These are phyloP conservation scores for Chloroceryle amazona DNA, from an alignment of 2,797 vertebrate genomes.

Conservation along the genomic window DNA sequence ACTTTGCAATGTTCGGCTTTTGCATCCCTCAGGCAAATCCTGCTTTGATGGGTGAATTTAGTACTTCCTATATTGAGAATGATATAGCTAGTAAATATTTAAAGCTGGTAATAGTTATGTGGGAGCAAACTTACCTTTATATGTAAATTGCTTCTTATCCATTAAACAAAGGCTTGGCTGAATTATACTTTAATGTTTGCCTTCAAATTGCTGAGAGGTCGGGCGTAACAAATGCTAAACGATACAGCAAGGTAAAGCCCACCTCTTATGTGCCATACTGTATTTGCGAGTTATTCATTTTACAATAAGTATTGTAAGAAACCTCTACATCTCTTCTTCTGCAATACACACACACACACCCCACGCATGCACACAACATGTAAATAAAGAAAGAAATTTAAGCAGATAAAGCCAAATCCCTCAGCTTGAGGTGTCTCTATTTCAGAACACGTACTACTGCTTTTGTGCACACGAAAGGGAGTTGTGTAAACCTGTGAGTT, in stretches of 20 bases:
- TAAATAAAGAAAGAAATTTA: slow-evolving; percentile 18
- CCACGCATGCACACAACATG: slow-evolving; percentile 32
- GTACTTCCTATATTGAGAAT: neutral
- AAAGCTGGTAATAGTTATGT: neutral
- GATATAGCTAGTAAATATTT: neutral
- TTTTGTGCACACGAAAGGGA: neutral
- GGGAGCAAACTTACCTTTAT: slow-evolving; percentile 2
- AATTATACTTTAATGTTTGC: slow-evolving; percentile 50
- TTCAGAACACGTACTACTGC: neutral
- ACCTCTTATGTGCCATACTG: slow-evolving; percentile 55
- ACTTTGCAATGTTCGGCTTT: neutral
- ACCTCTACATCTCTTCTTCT: neutral
- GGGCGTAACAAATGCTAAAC: neutral
- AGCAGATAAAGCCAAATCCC: slow-evolving; percentile 41
- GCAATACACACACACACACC: neutral
- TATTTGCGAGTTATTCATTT: slow-evolving; percentile 24
- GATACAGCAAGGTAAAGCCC: neutral
- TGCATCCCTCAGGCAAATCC: neutral
- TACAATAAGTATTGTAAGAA: neutral
- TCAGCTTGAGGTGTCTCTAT: slow-evolving; percentile 34
- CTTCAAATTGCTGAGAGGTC: slow-evolving; percentile 52
- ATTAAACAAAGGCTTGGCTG: slow-evolving; percentile 39
- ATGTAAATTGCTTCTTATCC: slow-evolving; percentile 42
- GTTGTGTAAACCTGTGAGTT: neutral
- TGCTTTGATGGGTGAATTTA: slow-evolving; percentile 22